These are phyloP conservation scores for Stegostoma tigrinum DNA, from an alignment of 2,113 vertebrate genomes.

Conservation along the genomic window DNA sequence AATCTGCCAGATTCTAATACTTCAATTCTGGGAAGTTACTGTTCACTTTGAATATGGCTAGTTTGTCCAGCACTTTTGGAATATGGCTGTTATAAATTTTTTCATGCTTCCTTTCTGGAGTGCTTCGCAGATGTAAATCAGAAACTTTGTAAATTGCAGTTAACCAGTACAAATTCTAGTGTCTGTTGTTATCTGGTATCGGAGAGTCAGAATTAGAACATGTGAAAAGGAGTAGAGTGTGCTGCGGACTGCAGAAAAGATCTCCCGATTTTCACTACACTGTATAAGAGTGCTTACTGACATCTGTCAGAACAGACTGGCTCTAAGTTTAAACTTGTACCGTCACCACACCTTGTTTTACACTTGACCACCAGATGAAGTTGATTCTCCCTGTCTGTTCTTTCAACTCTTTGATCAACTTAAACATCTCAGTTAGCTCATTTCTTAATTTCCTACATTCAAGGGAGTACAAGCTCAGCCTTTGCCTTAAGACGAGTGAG, in stretches of 20 bases:
- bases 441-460: neutral
- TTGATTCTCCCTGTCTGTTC: neutral
- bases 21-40: neutral
- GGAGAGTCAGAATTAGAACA: neutral
- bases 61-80: neutral
- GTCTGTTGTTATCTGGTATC: neutral
- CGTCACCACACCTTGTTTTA: neutral
- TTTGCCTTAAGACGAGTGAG: neutral
- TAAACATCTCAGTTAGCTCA: neutral
- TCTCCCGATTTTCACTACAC: neutral
- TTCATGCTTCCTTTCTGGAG: neutral
- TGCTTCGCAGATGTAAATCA: neutral
- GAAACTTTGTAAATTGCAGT: neutral
- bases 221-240: neutral
- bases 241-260: neutral
- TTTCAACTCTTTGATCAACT: neutral
- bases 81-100: neutral
- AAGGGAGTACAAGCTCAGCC: neutral
- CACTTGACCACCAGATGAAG: neutral
- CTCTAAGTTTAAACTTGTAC: neutral
- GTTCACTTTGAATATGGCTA: neutral
- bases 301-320: neutral
- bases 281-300: neutral
- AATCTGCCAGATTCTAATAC: neutral
- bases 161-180: neutral